phyloP scores from a whole-genome alignment of 2,888 invertebrate genomes.

The Mythimna ferrago region DNA sequence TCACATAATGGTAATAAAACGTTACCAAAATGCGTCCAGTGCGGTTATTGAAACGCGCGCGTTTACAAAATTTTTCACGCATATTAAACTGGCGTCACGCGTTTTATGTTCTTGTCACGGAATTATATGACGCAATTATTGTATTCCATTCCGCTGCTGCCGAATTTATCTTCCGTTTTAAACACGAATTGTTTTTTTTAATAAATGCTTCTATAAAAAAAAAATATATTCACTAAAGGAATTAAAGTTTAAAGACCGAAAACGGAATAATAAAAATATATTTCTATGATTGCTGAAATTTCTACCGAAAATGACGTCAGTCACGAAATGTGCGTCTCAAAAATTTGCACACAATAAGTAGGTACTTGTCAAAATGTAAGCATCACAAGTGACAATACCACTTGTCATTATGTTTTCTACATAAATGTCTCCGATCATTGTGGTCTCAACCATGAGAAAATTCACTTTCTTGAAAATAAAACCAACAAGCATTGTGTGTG shows the following conservation, averaged over 20 bases:
- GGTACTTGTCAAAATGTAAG: constrained; percentile 31
- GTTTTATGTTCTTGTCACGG: constrained; percentile 54
- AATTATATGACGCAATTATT: constrained; percentile 51
- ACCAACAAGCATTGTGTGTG: constrained; percentile 52
- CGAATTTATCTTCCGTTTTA: constrained; percentile 38
- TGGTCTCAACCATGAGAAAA: constrained; percentile 51
- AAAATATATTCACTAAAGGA: background rate
- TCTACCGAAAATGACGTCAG: background rate
- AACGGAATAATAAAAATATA: background rate
- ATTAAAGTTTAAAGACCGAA: background rate
- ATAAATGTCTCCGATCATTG: constrained; percentile 47
- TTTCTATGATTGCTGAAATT: background rate
- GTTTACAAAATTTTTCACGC: constrained; percentile 57
- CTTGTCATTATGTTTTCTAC: constrained; percentile 48
- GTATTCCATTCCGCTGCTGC: constrained; percentile 42
- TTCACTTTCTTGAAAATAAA: constrained; percentile 59
- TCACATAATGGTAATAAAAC: constrained; percentile 35
- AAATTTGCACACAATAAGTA: constrained; percentile 41
- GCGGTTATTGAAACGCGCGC: constrained; percentile 45
- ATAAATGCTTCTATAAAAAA: background rate
- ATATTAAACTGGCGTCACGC: constrained; percentile 59
- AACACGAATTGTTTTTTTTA: background rate
- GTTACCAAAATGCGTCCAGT: constrained; percentile 31
- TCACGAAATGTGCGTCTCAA: background rate
- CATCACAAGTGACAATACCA: constrained; percentile 27